These are phyloP conservation scores for Sebastes elongatus DNA, from an alignment of 2,797 vertebrate species.

Conservation along the genomic window DNA sequence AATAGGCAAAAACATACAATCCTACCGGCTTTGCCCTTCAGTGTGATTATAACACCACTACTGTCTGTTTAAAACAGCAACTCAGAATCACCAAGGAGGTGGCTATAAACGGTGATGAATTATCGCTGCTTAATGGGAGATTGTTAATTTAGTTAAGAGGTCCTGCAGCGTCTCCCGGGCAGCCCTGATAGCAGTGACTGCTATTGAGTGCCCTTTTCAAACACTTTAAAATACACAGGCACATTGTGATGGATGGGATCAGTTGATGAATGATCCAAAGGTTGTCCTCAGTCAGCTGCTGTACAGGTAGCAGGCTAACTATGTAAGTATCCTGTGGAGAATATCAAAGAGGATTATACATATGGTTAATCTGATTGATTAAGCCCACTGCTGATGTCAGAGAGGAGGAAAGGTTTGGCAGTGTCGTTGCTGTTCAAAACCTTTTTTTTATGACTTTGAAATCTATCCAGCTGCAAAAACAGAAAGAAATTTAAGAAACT, in stretches of 20 bases:
- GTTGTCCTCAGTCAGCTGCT: neutral
- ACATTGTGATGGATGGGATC: slow-evolving; percentile 30
- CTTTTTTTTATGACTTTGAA: neutral
- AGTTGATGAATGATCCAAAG: slow-evolving; percentile 10
- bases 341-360: neutral
- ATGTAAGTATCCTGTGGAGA: neutral
- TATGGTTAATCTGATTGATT: neutral
- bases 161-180: slow-evolving; percentile 28
- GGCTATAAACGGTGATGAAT: slow-evolving; percentile 45
- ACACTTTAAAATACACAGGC: slow-evolving; percentile 22
- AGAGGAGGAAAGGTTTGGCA: neutral
- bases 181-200: slow-evolving; percentile 30
- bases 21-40: neutral
- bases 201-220: slow-evolving; percentile 60
- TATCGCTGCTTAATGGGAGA: slow-evolving; percentile 41
- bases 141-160: slow-evolving; percentile 70
- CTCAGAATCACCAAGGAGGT: slow-evolving; percentile 1
- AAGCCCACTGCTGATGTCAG: neutral
- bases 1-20: neutral
- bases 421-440: neutral
- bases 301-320: neutral
- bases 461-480: neutral
- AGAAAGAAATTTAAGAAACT: neutral
- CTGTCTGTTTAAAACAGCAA: neutral
- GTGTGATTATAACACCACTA: neutral